phyloP scores from a whole-genome alignment of 2,113 vertebrate species.

The Cricetomys ansorgei region DNA sequence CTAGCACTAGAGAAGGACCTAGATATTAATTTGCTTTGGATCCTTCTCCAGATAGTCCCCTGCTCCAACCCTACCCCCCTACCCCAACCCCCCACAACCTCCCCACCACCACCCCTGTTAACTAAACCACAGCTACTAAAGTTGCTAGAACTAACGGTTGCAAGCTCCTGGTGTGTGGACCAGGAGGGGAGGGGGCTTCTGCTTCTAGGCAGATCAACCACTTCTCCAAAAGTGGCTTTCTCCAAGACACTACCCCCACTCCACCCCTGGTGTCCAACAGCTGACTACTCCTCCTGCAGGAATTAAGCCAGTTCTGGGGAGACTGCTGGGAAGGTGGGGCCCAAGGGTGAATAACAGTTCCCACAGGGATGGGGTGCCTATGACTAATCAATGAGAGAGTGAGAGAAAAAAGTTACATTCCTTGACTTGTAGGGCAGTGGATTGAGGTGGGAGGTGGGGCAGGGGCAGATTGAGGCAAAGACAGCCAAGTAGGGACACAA shows the following conservation, averaged over 20 bases:
- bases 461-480: conserved; percentile 74
- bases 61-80: neutral
- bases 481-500: conserved; percentile 80
- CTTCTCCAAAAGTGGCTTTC: neutral
- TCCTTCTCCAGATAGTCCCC: neutral
- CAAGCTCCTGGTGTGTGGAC: neutral
- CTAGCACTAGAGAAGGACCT: conserved; percentile 16
- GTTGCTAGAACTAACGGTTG: neutral
- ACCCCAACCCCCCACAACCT: too few relatives aligned
- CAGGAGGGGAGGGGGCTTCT: neutral
- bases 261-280: neutral
- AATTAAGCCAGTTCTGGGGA: conserved; percentile 74
- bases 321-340: conserved; percentile 7
- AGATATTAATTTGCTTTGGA: neutral
- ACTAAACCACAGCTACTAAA: neutral
- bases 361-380: conserved; percentile 78
- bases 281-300: conserved; percentile 57
- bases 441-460: conserved; percentile 81
- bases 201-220: conserved; percentile 21
- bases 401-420: conserved; percentile 79
- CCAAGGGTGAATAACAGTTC: conserved; percentile 79
- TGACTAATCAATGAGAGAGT: conserved; percentile 84
- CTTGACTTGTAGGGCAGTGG: conserved; percentile 83
- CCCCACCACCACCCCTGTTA: too few relatives aligned
- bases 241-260: neutral